Conservation (phyloP, 2,888 invertebrate genomes). For the Scrobipalpa atriplicella region DNA sequence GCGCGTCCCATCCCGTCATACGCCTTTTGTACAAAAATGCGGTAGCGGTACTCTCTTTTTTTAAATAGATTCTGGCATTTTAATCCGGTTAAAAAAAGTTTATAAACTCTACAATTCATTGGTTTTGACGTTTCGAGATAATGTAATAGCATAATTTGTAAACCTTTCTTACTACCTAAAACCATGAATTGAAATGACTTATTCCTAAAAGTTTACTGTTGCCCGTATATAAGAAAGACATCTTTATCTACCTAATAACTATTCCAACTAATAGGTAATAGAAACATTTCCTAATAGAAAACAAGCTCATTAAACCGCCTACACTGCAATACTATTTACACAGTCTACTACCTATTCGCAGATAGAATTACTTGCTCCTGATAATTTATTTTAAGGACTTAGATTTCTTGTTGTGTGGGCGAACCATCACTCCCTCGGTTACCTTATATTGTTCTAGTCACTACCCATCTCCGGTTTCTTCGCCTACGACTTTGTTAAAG, state of each 20-base stretch:
- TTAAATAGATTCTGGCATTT: too few species aligned
- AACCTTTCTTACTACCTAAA: too few species aligned
- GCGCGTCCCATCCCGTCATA: neutral
- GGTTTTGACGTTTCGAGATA: too few species aligned
- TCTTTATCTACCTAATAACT: too few species aligned
- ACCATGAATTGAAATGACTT: too few species aligned
- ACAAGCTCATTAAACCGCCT: slow-evolving; percentile 7
- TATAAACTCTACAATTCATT: neutral
- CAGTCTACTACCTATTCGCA: slow-evolving; percentile 31
- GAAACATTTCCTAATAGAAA: neutral
- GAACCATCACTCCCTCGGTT: neutral
- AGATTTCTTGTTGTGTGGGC: neutral
- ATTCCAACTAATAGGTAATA: neutral
- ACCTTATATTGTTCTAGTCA: neutral
- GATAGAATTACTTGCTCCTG: neutral
- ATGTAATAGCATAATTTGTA: too few species aligned
- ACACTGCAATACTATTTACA: neutral
- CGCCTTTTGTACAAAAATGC: neutral
- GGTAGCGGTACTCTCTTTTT: too few species aligned
- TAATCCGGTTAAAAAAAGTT: too few species aligned
- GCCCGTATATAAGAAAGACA: too few species aligned
- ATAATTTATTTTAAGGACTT: neutral
- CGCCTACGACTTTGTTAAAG: neutral
- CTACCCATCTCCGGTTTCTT: neutral
- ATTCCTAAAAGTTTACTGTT: too few species aligned